Base-by-base conservation (phyloP, 1,140 invertebrate genomes). In the Hestina assimilis region DNA sequence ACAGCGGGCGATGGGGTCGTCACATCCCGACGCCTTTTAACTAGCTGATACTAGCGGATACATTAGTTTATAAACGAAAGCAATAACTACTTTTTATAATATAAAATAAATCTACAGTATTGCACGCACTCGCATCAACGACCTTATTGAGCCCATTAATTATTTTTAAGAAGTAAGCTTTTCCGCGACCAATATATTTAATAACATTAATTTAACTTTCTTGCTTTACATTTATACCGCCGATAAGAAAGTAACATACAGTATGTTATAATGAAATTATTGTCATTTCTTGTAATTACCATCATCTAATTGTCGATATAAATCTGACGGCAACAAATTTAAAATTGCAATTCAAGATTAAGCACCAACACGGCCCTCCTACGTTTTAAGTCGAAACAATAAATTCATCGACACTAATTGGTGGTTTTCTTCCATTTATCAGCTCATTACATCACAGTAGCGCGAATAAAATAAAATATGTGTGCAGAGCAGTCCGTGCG, bases 371-470 rank as follows among this genome's bases (percentile, higher is more conserved):
- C 65, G 74, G 80, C 78, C 82, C 84, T 86, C 81, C 84, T 79
- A 85, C 81, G 80, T 83, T 84, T 87, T 87, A 87, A 87, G 81
- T 81, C 83, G 81, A 86, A 87, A 87, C 84, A 87, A 87, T 87
- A 87, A 87, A 87, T 87, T 87, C 81, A 87, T 87, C 84, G 84
- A 84, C 84, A 86, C 84, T 87, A 87, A 87, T 87, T 87, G 84
- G 84, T 87, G 83, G 84, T 87, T 87, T 87, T 87, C 84, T 84
- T 75, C 79, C 75, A 87, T 87, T 87, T 87, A 87, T 87, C 84
- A 83, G 84, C 81, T 87, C 84, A 87, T 87, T 87, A 87, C 84
- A 87, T 87, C 84, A 87, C 84, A 79, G 84, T 86, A 87, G 84
- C 79, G 83, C 74, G 82, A 87, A 86, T 87, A 86, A 87, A 87